Base-by-base conservation (phyloP, 2,797 vertebrate genomes). In the Coccyzus lansbergi region DNA sequence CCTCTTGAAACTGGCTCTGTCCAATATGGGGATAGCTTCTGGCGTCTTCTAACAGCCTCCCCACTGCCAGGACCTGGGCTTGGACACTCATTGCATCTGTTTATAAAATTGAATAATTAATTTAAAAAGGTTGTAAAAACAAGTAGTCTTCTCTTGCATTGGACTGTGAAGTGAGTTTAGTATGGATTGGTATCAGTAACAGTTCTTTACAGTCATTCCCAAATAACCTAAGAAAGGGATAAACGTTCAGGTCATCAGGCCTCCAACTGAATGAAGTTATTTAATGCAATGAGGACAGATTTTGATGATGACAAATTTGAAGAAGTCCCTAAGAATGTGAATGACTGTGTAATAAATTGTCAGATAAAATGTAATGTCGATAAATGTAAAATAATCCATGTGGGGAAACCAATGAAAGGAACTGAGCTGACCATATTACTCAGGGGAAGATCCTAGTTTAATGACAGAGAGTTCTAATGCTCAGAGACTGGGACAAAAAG, bases 1-100 rank as follows among this genome's bases (percentile, higher is more conserved):
- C 1, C 1, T 46, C 40, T 65, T 55, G 49, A 21, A 67, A 6
- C 14, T 42, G 7, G 21, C n/a, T 51, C 25, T 70, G 25, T 29
- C 4, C 0, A 1, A 25, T 17, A 31, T 19, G 12, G 21, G 21
- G 8, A 6, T 10, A 53, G 28, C 6, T 46, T 60, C n/a, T 31
- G 17, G 5, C 26, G 5, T 24, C 29, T 60, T 70, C 24, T 80
- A 16, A n/a, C 9, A 36, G 19, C 7, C 8, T 8, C 14, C 16
- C 26, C n/a, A 31, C 13, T 29, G 13, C 13, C 58, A 83, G 29
- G 3, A 49, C 15, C 13, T 63, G 44, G 29, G 7, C 20, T 63
- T 0, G 1, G 6, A 40, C 16, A 29, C 4, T 22, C 17, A 65
- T 74, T 70, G 36, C 13, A 44, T 6, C 4, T 52, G 18, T 36